Evolutionary conservation across 2,113 vertebrate species (phyloP), one percentile per base, ranked within the genome.

Genomic region (Serilophus lunatus): DNA sequence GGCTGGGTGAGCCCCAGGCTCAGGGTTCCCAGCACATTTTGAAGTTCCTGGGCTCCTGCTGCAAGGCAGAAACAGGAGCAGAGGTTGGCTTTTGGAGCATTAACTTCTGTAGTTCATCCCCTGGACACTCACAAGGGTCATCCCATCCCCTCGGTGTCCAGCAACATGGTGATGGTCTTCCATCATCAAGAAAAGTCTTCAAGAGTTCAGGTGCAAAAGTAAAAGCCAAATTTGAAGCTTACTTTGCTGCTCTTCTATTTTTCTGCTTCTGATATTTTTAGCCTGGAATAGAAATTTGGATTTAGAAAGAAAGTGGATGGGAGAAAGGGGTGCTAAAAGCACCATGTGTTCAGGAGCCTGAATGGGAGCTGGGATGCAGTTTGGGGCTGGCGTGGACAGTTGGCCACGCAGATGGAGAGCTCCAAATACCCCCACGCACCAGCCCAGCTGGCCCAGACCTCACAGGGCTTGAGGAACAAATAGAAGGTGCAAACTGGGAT

Each of bases 261-360:
- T 76, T 68, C 66, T 56, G 24, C 36, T 70, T 64, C 72, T 45
- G 72, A 5, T 88, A 83, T 90, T 91, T 94, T 96, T 82, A 92
- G 54, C 57, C 33, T 75, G 60, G 68, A 69, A 51, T 54, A 64
- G 56, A 78, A 86, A 75, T 88, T 40, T 7, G 29, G 44, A n/a
- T 94, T 83, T 77, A 22, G 66, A 59, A 94, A 68, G 75, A 7
- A 42, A 44, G 64, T 16, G 64, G 76, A 69, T 74, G 54, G 80
- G 71, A 93, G 54, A 60, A 75, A 70, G 79, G 88, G 76, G 76
- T 93, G 94, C 68, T 81, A 63, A 92, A 76, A 88, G 82, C 69
- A 28, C 86, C 82, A 50, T 96, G 95, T 92, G 95, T 90, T 95
- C 18, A 18, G 80, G 86, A 90, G 87, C 76, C 29, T 2, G 28